phyloP scores from a whole-genome alignment of 2,113 vertebrate species.

The Beaufortia kweichowensis region DNA sequence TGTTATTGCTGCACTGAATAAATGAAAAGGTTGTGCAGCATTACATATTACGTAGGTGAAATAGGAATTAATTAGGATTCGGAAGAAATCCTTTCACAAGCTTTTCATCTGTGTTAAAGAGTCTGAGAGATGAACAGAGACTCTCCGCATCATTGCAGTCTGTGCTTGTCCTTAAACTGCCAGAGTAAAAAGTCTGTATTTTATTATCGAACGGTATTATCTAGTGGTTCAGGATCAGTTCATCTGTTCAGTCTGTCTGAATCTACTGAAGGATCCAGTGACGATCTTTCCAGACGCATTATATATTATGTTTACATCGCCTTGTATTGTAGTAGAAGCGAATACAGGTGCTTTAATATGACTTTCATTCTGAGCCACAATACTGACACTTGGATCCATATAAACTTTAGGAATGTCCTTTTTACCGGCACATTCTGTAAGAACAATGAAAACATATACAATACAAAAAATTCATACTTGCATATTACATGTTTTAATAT shows the following conservation, averaged over 20 bases:
- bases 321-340: constrained; percentile 4
- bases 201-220: no score
- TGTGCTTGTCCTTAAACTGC: background rate
- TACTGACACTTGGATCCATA: background rate
- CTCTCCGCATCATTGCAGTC: background rate
- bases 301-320: background rate
- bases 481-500: no score
- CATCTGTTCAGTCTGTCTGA: no score
- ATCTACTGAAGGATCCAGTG: no score
- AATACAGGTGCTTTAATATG: constrained; percentile 1
- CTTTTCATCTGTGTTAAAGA: constrained; percentile 21
- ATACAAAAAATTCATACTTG: no score
- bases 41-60: no score
- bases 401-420: background rate
- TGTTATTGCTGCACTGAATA: background rate
- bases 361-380: background rate
- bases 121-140: constrained; percentile 17
- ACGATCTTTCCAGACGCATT: constrained; percentile 1
- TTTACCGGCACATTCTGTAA: no score
- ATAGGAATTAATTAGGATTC: background rate
- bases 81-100: constrained; percentile 10
- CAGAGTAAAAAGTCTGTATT: background rate
- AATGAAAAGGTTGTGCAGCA: background rate
- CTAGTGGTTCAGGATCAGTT: no score
- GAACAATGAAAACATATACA: no score